Evolutionary conservation across 2,888 invertebrate genomes (phyloP).

Genomic region (Vesta saturnalis): DNA sequence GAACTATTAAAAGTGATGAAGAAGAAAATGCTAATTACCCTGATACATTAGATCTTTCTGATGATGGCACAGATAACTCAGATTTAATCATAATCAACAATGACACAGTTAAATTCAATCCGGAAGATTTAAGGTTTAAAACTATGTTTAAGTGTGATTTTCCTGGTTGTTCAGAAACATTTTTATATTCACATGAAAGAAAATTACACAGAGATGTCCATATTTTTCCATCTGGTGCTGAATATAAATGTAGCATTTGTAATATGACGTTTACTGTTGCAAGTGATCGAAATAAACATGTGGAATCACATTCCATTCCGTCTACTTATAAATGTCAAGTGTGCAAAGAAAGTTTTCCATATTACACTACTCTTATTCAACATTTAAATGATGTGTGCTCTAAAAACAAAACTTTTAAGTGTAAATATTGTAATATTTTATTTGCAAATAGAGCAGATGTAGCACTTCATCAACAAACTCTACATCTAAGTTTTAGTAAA

Average conservation of each 20-base stretch:
- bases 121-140: neutral
- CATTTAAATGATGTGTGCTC: conserved; percentile 28
- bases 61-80: too few relatives aligned
- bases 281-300: conserved; percentile 37
- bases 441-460: neutral
- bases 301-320: conserved; percentile 35
- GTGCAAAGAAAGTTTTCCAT: conserved; percentile 33
- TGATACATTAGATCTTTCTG: neutral
- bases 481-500: neutral
- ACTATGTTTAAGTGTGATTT: conserved; percentile 28
- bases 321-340: conserved; percentile 34
- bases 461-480: neutral
- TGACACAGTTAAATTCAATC: too few relatives aligned
- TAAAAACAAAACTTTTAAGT: neutral
- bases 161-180: conserved; percentile 29
- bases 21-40: neutral
- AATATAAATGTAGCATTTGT: conserved; percentile 40
- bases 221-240: conserved; percentile 32
- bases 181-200: conserved; percentile 34
- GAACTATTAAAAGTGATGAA: neutral
- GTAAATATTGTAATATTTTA: neutral
- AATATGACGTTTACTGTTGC: conserved; percentile 36
- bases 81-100: too few relatives aligned
- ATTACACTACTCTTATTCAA: conserved; percentile 37
- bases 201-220: conserved; percentile 35